These are phyloP conservation scores for Prietella phreatophila DNA, from an alignment of 2,113 vertebrate species.

Conservation along the genomic window DNA sequence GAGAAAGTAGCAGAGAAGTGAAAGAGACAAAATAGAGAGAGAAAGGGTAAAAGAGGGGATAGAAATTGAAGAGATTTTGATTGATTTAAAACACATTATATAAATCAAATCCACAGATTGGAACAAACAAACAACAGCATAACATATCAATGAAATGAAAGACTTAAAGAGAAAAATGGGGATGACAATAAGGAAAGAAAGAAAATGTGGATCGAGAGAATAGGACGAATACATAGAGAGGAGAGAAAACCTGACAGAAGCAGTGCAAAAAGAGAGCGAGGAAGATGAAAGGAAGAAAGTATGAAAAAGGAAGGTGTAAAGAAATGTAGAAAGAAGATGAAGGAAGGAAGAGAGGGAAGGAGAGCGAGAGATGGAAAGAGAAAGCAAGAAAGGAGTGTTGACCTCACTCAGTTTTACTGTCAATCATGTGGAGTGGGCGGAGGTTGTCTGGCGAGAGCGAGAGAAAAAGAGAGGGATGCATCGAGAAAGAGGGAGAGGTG, in stretches of 20 bases:
- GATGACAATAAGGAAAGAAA: neutral
- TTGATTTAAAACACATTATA: too few relatives aligned
- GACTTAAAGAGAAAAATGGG: neutral
- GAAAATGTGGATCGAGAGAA: neutral
- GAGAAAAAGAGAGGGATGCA: neutral
- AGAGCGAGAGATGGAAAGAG: neutral
- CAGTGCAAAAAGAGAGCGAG: neutral
- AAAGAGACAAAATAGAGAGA: neutral
- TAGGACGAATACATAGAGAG: neutral
- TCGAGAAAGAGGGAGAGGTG: conserved; percentile 2
- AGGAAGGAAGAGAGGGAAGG: neutral
- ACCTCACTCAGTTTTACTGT: neutral
- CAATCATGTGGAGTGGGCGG: neutral
- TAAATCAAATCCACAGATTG: too few relatives aligned
- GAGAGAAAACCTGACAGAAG: neutral
- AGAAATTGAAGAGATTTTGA: neutral
- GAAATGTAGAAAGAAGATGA: neutral
- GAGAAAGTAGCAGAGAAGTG: neutral
- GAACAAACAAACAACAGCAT: too few relatives aligned
- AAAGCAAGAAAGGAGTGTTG: neutral
- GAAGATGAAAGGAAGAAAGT: neutral
- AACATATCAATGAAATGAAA: too few relatives aligned
- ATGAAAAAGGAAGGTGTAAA: conserved; percentile 1
- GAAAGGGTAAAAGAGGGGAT: neutral
- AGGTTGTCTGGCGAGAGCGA: neutral